Percentiles rank a stretch among this genome's conserved stretches.
These are phyloP conservation scores for Calameuta pallipes DNA, from an alignment of 2,888 invertebrate genomes.

Conservation along the genomic window DNA sequence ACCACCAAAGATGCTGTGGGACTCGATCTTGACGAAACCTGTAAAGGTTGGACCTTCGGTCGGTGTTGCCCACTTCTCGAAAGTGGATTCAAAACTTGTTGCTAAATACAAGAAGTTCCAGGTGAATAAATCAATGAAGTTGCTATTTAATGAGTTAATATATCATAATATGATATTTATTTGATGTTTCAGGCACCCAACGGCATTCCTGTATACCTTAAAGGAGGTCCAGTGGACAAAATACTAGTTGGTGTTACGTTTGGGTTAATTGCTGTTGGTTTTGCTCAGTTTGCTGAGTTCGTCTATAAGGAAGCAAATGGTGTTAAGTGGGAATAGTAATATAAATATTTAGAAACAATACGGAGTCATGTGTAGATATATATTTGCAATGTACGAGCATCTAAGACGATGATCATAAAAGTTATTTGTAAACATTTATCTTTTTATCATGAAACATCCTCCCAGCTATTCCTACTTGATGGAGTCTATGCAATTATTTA, in stretches of 20 bases:
- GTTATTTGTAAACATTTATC: neutral
- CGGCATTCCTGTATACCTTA: conserved; percentile 32
- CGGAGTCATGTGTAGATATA: neutral
- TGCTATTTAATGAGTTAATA: neutral
- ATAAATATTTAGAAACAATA: neutral
- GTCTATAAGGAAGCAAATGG: neutral
- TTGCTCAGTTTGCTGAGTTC: conserved; percentile 46
- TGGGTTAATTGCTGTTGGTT: conserved; percentile 64
- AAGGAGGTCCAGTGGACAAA: conserved; percentile 40
- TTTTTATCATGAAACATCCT: neutral
- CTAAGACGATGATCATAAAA: neutral
- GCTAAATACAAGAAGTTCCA: conserved; percentile 17
- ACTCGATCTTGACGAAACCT: conserved; percentile 8
- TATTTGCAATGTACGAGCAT: neutral
- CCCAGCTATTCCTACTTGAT: neutral
- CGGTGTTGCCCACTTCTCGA: neutral
- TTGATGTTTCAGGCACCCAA: conserved; percentile 46
- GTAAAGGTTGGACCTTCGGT: conserved; percentile 7
- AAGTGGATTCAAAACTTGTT: conserved; percentile 15
- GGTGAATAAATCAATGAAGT: conserved; percentile 18
- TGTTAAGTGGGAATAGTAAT: neutral
- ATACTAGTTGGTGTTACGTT: conserved; percentile 64
- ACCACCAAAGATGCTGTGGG: conserved; percentile 17
- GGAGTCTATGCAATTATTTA: neutral
- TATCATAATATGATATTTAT: neutral